A percentile compares a stretch with the other conserved stretches of the same genome.
Evolutionary conservation across 2,888 invertebrate species (phyloP).

Genomic region (Argynnis bischoffii): DNA sequence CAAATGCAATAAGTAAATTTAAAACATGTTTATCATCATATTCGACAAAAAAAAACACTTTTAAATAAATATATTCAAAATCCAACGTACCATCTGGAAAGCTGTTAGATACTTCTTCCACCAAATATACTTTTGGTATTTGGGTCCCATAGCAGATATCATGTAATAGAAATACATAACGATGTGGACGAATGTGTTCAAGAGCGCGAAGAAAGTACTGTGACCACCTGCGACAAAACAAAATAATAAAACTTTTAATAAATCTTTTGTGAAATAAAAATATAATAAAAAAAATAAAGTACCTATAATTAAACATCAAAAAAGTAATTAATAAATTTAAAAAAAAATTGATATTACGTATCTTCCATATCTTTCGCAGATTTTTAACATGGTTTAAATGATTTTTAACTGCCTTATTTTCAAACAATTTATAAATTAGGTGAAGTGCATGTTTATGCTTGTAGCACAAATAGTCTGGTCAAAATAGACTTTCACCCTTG

Average conservation of each 20-base stretch:
- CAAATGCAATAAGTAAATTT: background rate
- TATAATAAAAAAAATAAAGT: too few relatives aligned
- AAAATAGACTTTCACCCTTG: too few relatives aligned
- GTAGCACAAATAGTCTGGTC: too few relatives aligned
- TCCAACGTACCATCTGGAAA: slow-evolving; percentile 92
- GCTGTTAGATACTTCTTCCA: slow-evolving; percentile 98
- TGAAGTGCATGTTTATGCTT: too few relatives aligned
- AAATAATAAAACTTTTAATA: background rate
- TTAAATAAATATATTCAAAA: background rate
- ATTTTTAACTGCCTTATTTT: too few relatives aligned
- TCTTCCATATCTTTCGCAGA: too few relatives aligned
- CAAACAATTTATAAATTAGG: too few relatives aligned
- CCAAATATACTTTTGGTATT: slow-evolving; percentile 97
- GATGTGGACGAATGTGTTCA: slow-evolving; percentile 97
- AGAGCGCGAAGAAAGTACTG: slow-evolving; percentile 96
- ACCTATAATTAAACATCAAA: too few relatives aligned
- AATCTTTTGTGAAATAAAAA: background rate
- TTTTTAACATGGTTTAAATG: too few relatives aligned
- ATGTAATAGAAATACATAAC: slow-evolving; percentile 99
- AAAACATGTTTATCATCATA: background rate
- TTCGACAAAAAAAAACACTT: background rate
- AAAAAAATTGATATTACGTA: too few relatives aligned
- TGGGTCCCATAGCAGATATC: slow-evolving; percentile 96
- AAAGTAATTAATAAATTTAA: too few relatives aligned
- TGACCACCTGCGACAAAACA: slow-evolving; percentile 89